phyloP scores from a whole-genome alignment of 2,797 vertebrate species.

The Tympanoctomys barrerae region DNA sequence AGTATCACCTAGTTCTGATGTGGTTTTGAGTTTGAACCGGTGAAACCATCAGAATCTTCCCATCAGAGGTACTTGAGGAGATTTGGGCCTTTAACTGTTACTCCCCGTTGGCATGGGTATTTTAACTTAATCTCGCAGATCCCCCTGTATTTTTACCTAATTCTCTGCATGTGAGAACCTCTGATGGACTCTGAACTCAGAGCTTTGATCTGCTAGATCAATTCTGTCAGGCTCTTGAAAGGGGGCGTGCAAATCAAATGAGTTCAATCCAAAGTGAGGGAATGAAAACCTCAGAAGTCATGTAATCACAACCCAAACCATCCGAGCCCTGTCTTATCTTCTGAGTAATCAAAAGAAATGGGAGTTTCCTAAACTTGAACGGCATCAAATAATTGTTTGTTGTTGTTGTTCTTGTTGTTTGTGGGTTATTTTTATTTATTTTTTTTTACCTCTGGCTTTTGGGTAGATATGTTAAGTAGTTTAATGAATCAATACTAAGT shows the following conservation, averaged over 20 bases:
- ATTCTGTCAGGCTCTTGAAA: conserved; percentile 46
- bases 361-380: conserved; percentile 54
- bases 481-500: not conserved
- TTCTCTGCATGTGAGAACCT: not conserved
- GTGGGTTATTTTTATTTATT: not conserved
- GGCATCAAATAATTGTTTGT: conserved; percentile 12
- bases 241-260: not conserved
- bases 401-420: too few relatives aligned
- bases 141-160: conserved; percentile 32
- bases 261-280: not conserved
- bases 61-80: conserved; percentile 43
- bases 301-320: conserved; percentile 42
- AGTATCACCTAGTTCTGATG: conserved; percentile 17
- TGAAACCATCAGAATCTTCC: conserved; percentile 49
- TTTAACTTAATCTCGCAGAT: not conserved
- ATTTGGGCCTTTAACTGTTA: not conserved
- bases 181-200: conserved; percentile 31
- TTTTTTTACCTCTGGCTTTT: conserved; percentile 1
- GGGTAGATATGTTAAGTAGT: not conserved
- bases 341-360: conserved; percentile 44
- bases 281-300: conserved; percentile 69
- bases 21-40: conserved; percentile 40
- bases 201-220: not conserved
- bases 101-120: not conserved
- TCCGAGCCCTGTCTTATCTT: conserved; percentile 32